A percentile compares a stretch with the other conserved stretches of the same genome.
Evolutionary conservation across 2,113 vertebrate genomes (phyloP).

Genomic region (Cinclus mexicanus): DNA sequence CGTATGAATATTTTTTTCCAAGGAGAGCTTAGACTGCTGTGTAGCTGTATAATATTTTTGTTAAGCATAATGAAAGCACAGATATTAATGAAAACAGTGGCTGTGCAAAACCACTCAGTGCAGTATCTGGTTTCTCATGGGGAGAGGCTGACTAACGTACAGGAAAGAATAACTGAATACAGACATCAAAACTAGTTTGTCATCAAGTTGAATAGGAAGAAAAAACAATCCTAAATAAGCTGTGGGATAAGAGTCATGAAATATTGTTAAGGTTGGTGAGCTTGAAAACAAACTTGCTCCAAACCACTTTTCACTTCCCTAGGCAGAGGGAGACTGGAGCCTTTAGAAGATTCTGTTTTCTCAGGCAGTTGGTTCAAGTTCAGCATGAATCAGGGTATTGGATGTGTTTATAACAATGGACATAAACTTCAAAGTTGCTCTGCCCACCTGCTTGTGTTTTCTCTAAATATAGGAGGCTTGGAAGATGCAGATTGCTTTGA

Average conservation of each 20-base stretch:
- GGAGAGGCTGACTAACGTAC: not conserved
- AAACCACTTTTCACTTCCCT: not conserved
- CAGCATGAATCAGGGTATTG: not conserved
- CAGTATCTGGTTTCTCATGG: not conserved
- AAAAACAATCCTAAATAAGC: not conserved
- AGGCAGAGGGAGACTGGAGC: not conserved
- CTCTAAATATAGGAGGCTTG: not conserved
- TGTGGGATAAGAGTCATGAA: not conserved
- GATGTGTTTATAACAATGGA: not conserved
- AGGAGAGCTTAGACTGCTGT: not conserved
- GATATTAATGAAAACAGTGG: not conserved
- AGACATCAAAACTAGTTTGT: not conserved
- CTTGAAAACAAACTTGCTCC: not conserved
- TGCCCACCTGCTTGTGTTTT: slow-evolving; percentile 1
- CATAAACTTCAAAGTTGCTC: not conserved
- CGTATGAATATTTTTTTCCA: not conserved
- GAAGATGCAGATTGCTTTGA: not conserved
- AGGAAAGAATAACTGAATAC: not conserved
- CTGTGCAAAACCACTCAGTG: not conserved
- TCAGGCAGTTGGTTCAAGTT: not conserved
- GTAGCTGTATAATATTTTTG: not conserved
- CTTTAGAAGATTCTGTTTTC: not conserved
- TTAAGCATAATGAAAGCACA: not conserved
- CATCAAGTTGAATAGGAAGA: not conserved
- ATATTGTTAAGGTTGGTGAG: not conserved